Conservation (phyloP, 1,140 invertebrate genomes). For the Telenomus remus region DNA sequence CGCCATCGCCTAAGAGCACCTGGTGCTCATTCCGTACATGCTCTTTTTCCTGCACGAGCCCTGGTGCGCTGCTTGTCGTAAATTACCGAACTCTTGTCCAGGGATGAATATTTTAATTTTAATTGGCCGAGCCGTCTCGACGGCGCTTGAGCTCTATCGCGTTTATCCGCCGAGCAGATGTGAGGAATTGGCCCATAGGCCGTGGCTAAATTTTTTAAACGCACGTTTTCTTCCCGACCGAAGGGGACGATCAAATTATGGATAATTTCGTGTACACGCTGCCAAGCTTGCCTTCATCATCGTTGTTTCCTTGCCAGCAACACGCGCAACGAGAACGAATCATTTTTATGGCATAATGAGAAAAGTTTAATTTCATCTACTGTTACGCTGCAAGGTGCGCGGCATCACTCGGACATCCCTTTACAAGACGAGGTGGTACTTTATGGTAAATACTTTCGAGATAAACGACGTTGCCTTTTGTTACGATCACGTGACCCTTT, state of each 20-base stretch:
- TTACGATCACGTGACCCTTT: constrained; percentile 14
- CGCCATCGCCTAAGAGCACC: constrained; percentile 51
- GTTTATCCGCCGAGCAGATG: constrained; percentile 37
- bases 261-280: constrained; percentile 30
- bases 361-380: constrained; percentile 52
- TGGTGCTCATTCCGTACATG: constrained; percentile 45
- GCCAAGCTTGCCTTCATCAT: constrained; percentile 6
- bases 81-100: constrained; percentile 56
- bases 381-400: constrained; percentile 2
- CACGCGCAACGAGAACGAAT: constrained; percentile 12
- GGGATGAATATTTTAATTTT: constrained; percentile 61
- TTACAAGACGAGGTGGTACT: constrained; percentile 6
- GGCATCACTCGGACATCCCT: constrained; percentile 14
- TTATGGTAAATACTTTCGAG: constrained; percentile 20
- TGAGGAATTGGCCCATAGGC: constrained; percentile 29
- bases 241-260: constrained; percentile 32
- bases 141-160: constrained; percentile 14
- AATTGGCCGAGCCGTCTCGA: constrained; percentile 41
- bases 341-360: constrained; percentile 29
- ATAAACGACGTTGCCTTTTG: constrained; percentile 7
- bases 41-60: constrained; percentile 25
- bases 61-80: constrained; percentile 23
- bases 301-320: constrained; percentile 9
- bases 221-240: not conserved
- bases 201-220: constrained; percentile 34